These are phyloP conservation scores for Panagrolaimus sp. DNA, from an alignment of 1,140 invertebrate genomes.

Conservation along the genomic window DNA sequence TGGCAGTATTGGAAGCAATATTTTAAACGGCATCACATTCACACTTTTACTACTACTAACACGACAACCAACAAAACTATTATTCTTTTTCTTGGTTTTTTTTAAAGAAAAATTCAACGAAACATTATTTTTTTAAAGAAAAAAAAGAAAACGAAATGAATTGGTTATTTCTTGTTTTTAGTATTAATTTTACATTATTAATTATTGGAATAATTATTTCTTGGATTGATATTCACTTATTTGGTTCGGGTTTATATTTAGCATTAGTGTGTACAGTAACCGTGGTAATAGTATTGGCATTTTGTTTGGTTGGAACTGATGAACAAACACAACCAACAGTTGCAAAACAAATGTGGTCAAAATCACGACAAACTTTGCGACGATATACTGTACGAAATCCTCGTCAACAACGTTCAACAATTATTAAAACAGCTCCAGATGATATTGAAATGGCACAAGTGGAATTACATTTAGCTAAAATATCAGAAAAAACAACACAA, in stretches of 20 bases:
- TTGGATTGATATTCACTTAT: constrained; percentile 27
- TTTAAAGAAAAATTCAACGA: too few relatives aligned
- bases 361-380: constrained; percentile 22
- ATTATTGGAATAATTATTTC: constrained; percentile 18
- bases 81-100: too few relatives aligned
- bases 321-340: constrained; percentile 31
- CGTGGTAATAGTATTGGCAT: constrained; percentile 26
- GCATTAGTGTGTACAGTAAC: constrained; percentile 26
- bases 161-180: constrained; percentile 22
- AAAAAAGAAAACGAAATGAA: constrained; percentile 12
- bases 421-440: not conserved
- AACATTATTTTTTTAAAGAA: too few relatives aligned
- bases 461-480: not conserved
- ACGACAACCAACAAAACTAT: too few relatives aligned
- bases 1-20: too few relatives aligned
- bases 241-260: constrained; percentile 24
- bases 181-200: constrained; percentile 21
- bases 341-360: constrained; percentile 31
- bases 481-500: too few relatives aligned
- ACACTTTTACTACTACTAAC: too few relatives aligned
- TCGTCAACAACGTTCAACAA: not conserved
- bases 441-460: not conserved
- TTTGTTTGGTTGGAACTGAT: constrained; percentile 28
- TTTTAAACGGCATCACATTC: too few relatives aligned
- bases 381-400: constrained; percentile 17